Conservation (phyloP, 2,888 invertebrate species). For the Ormyrus nitidulus region DNA sequence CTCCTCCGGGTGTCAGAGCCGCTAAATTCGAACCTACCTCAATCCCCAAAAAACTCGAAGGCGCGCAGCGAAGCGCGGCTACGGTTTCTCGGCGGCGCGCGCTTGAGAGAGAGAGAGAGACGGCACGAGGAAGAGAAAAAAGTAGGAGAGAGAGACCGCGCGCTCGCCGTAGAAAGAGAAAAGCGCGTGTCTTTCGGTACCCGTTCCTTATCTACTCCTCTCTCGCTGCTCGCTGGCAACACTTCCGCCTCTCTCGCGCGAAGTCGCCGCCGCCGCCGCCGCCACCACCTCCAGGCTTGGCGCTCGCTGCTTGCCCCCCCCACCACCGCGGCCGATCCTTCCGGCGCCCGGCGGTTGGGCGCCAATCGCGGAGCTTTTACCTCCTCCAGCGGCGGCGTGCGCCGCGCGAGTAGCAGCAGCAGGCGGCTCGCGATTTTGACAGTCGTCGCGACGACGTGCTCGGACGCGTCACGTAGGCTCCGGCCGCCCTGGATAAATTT, state of each 20-base stretch:
- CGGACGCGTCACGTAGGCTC: slow-evolving; percentile 56
- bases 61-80: too few relatives aligned
- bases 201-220: slow-evolving; percentile 23
- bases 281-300: too few relatives aligned
- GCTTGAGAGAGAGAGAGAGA: neutral
- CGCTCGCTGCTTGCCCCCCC: too few relatives aligned
- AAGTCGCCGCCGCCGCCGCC: neutral
- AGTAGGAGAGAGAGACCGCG: slow-evolving; percentile 1
- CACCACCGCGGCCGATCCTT: slow-evolving; percentile 1
- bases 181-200: slow-evolving; percentile 65
- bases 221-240: slow-evolving; percentile 60
- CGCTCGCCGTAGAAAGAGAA: slow-evolving; percentile 35
- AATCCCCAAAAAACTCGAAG: too few relatives aligned
- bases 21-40: too few relatives aligned
- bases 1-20: too few relatives aligned
- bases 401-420: neutral
- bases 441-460: slow-evolving; percentile 65
- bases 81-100: too few relatives aligned
- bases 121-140: neutral
- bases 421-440: slow-evolving; percentile 64
- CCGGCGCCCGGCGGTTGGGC: slow-evolving; percentile 66
- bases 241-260: slow-evolving; percentile 46
- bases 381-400: slow-evolving; percentile 39
- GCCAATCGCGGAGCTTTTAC: slow-evolving; percentile 64
- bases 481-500: too few relatives aligned